phyloP scores from a whole-genome alignment of 2,113 vertebrate species.

The Herpailurus yagouaroundi region DNA sequence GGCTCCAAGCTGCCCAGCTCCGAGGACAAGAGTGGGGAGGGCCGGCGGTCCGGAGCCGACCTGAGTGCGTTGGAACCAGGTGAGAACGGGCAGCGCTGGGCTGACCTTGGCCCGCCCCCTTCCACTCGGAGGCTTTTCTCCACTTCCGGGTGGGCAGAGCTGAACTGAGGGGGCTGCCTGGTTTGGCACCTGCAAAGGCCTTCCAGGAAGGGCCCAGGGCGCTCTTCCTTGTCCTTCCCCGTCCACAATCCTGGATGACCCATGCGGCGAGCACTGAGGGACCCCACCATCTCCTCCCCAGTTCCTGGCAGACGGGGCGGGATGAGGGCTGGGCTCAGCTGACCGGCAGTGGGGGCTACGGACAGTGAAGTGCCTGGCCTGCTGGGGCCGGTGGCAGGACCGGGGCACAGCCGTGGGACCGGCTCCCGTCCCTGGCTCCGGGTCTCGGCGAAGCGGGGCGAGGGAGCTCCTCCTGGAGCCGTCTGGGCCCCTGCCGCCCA shows the following conservation, averaged over 20 bases:
- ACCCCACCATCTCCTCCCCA: neutral
- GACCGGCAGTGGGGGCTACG: neutral
- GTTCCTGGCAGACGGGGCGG: neutral
- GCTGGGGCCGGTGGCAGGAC: neutral
- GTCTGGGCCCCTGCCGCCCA: neutral
- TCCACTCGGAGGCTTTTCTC: neutral
- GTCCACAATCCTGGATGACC: rapidly evolving
- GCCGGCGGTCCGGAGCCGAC: constrained; percentile 87
- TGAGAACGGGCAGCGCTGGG: constrained; percentile 66
- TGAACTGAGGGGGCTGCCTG: neutral
- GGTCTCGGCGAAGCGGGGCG: neutral
- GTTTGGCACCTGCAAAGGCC: too few species aligned
- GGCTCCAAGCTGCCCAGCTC: constrained; percentile 85
- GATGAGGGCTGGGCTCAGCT: neutral
- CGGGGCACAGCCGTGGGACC: neutral
- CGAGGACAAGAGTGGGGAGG: constrained; percentile 89
- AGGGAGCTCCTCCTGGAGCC: neutral
- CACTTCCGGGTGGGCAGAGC: neutral
- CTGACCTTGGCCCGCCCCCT: rapidly evolving
- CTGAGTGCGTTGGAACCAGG: constrained; percentile 93
- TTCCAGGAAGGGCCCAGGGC: neutral
- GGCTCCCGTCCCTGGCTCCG: neutral
- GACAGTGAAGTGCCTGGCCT: neutral
- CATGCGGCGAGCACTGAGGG: rapidly evolving
- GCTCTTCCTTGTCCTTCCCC: rapidly evolving